A percentile compares a stretch with the other conserved stretches of the same genome.
Conservation (phyloP, 2,797 vertebrate genomes). For the Cryptoblepharus egeriae region DNA sequence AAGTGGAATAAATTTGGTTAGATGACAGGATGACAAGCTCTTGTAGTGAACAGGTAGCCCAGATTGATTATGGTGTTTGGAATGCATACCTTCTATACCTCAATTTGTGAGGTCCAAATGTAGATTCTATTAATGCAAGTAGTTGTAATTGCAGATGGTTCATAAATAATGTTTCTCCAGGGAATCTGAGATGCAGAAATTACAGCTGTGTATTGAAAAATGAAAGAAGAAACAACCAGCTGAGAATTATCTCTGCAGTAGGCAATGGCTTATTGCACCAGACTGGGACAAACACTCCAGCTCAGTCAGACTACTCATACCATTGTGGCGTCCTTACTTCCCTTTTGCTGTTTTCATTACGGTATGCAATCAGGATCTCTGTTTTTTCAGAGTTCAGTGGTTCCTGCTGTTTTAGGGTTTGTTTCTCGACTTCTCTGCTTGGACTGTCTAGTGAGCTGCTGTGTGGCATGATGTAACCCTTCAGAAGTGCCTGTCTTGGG, state of each 20-base stretch:
- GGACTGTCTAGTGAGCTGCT: slow-evolving; percentile 39
- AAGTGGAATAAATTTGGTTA: background rate
- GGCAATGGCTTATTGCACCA: slow-evolving; percentile 2
- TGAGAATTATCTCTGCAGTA: slow-evolving; percentile 9
- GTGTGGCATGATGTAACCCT: slow-evolving; percentile 39
- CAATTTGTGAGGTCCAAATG: background rate
- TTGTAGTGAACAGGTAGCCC: background rate
- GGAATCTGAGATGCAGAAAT: background rate
- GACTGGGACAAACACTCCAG: slow-evolving; percentile 39
- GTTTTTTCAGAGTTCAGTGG: slow-evolving; percentile 36
- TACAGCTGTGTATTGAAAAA: slow-evolving; percentile 5
- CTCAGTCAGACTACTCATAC: slow-evolving; percentile 45
- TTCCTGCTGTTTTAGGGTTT: slow-evolving; percentile 28
- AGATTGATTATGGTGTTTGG: slow-evolving; percentile 1
- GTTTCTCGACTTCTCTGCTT: slow-evolving; percentile 37
- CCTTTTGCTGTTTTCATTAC: slow-evolving; percentile 41
- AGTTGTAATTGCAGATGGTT: slow-evolving; percentile 4
- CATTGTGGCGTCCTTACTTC: slow-evolving; percentile 44
- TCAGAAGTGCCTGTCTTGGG: slow-evolving; percentile 37
- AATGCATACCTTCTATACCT: background rate
- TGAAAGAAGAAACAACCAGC: slow-evolving; percentile 1
- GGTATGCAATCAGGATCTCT: slow-evolving; percentile 43
- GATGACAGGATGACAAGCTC: background rate
- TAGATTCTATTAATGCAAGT: slow-evolving; percentile 8
- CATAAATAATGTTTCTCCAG: slow-evolving; percentile 11